These are phyloP conservation scores for Laterallus jamaicensis DNA, from an alignment of 2,113 vertebrate species.

Conservation along the genomic window DNA sequence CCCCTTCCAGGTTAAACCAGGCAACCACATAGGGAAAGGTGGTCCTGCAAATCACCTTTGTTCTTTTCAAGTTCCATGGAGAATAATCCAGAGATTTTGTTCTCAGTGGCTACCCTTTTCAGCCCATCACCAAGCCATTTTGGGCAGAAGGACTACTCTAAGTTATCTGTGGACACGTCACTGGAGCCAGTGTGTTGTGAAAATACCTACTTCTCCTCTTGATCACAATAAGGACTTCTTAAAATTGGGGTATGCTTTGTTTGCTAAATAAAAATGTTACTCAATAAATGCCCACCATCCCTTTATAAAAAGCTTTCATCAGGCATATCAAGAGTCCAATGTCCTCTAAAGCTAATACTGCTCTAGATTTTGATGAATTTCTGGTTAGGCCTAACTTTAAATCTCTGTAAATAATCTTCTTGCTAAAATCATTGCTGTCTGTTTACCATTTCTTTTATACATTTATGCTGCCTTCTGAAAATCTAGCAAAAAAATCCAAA, in stretches of 20 bases:
- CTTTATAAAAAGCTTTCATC: neutral
- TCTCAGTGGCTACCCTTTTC: neutral
- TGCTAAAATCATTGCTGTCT: neutral
- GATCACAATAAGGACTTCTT: neutral
- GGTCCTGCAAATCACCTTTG: neutral
- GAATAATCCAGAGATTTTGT: neutral
- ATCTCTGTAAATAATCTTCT: neutral
- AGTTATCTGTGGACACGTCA: neutral
- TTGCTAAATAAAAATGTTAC: neutral
- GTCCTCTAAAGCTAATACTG: neutral
- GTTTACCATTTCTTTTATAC: neutral
- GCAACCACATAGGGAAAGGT: neutral
- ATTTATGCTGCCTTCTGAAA: neutral
- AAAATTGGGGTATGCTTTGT: accelerated
- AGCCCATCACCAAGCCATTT: neutral
- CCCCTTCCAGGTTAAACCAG: neutral
- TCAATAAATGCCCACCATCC: neutral
- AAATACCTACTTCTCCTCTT: neutral
- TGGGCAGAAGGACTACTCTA: neutral
- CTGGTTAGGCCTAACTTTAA: neutral
- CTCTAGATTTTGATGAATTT: neutral
- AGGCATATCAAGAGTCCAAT: neutral
- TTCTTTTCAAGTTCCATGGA: neutral
- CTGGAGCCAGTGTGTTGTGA: neutral
- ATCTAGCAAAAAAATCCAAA: neutral